Percentiles rank a stretch among this genome's conserved stretches.
Evolutionary conservation across 2,113 vertebrate species (phyloP).

Genomic region (Atrichornis clamosus): DNA sequence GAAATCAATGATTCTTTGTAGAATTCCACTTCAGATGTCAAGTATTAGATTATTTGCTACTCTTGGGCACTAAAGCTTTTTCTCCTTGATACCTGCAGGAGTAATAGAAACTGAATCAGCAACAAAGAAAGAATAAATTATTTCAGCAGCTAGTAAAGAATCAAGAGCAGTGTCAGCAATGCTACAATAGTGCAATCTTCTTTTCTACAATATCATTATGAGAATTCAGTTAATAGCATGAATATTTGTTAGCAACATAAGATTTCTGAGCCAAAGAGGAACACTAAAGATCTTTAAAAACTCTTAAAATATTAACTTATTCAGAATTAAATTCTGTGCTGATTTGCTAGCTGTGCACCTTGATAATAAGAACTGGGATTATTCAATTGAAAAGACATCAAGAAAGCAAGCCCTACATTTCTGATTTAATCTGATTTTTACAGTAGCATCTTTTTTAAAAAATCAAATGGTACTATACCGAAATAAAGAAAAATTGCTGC

Average conservation of each 20-base stretch:
- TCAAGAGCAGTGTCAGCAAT: background rate
- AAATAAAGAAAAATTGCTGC: background rate
- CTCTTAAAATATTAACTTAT: background rate
- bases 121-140: background rate
- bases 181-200: background rate
- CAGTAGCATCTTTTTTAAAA: background rate
- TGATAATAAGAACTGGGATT: background rate
- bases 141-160: background rate
- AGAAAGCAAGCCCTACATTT: background rate
- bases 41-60: background rate
- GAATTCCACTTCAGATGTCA: background rate
- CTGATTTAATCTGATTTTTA: background rate
- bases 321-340: background rate
- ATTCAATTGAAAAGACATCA: background rate
- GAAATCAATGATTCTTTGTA: slow-evolving; percentile 13
- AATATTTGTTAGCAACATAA: background rate
- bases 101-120: background rate
- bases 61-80: background rate
- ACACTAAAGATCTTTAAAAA: background rate
- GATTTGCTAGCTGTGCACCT: background rate
- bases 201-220: background rate
- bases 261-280: background rate
- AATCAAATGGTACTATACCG: background rate
- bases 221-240: background rate
- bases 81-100: background rate